Conservation (phyloP, 2,797 vertebrate species). For the Gambusia yucatana region DNA sequence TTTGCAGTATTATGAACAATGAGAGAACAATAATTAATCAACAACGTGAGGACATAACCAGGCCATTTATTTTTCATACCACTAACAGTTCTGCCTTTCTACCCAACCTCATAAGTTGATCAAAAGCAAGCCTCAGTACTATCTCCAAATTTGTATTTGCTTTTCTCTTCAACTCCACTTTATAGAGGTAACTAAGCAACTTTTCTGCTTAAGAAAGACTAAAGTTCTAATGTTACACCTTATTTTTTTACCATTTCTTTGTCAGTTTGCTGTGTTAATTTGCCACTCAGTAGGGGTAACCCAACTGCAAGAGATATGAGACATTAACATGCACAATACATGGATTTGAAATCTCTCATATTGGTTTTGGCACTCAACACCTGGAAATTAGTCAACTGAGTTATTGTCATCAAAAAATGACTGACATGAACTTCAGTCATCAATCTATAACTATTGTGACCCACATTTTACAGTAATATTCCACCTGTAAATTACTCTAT, state of each 20-base stretch:
- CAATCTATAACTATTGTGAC: neutral
- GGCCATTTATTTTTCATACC: neutral
- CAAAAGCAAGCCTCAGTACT: neutral
- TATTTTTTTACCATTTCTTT: no score
- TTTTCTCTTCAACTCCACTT: neutral
- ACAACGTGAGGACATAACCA: neutral
- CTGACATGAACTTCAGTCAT: slow-evolving; percentile 10
- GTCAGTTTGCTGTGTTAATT: neutral
- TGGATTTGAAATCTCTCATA: neutral
- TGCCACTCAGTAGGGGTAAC: no score
- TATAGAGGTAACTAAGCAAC: neutral
- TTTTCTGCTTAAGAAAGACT: neutral
- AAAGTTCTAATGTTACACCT: neutral
- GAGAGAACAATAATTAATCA: neutral
- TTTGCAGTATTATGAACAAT: neutral
- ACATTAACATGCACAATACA: neutral
- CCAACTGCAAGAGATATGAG: neutral
- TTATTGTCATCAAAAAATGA: neutral
- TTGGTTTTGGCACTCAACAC: neutral
- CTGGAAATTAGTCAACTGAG: neutral
- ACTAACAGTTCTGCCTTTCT: neutral
- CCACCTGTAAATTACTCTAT: slow-evolving; percentile 28
- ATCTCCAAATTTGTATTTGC: neutral
- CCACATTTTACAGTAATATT: slow-evolving; percentile 27
- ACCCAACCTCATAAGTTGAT: neutral